phyloP scores from a whole-genome alignment of 92 coral and sea anemone species.

The Palythoa heliodiscus region DNA sequence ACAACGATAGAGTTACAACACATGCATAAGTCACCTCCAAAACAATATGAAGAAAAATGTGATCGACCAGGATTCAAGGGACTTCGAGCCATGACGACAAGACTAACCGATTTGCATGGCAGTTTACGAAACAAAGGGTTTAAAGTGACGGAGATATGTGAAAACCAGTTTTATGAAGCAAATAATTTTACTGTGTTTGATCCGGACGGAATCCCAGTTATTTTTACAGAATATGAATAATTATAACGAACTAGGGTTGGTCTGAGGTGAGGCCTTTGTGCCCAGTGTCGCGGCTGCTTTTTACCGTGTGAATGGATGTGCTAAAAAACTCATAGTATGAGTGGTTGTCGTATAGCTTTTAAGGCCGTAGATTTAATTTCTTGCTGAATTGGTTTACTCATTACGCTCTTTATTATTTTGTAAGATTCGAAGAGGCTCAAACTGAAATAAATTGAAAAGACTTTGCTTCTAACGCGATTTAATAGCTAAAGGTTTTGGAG shows the following conservation, averaged over 20 bases:
- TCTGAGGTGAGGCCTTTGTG: background rate
- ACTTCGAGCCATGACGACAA: conserved; percentile 14
- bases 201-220: conserved; percentile 31
- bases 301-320: too few relatives aligned
- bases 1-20: conserved; percentile 53
- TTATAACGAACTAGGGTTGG: background rate
- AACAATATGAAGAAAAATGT: background rate
- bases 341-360: too few relatives aligned
- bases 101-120: background rate
- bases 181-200: conserved; percentile 27
- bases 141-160: conserved; percentile 16
- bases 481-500: too few relatives aligned
- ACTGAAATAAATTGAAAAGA: too few relatives aligned
- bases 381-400: too few relatives aligned
- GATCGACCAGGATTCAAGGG: conserved; percentile 32
- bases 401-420: too few relatives aligned
- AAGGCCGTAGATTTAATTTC: too few relatives aligned
- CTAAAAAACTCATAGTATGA: too few relatives aligned
- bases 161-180: conserved; percentile 13
- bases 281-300: too few relatives aligned
- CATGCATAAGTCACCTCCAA: conserved; percentile 21
- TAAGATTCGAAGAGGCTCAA: too few relatives aligned
- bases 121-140: background rate
- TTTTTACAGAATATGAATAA: conserved; percentile 21
- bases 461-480: too few relatives aligned